Conservation (phyloP, 2,113 vertebrate genomes). For the Pogona vitticeps region DNA sequence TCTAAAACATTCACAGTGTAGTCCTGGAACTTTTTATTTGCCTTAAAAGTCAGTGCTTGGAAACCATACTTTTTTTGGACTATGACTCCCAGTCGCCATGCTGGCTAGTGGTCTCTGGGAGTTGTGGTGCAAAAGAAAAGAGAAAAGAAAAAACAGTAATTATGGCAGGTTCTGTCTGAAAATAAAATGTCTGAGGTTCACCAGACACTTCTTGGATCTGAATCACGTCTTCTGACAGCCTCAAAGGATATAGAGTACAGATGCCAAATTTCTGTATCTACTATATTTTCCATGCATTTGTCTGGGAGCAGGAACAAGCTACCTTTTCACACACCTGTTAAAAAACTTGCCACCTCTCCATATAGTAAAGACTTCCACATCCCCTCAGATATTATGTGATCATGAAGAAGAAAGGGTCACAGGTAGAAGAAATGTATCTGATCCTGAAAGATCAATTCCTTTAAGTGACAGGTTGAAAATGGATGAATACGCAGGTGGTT, state of each 20-base stretch:
- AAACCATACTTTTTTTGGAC: not conserved
- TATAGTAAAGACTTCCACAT: not conserved
- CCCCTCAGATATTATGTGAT: not conserved
- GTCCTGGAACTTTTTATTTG: not conserved
- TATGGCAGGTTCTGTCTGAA: too few species aligned
- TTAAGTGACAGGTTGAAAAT: not conserved
- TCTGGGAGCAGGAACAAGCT: not conserved
- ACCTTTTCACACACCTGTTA: not conserved
- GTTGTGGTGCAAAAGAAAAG: too few species aligned
- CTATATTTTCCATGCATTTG: not conserved
- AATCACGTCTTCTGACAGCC: not conserved
- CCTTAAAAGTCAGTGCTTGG: not conserved
- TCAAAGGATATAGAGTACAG: not conserved
- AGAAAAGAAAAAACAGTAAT: too few species aligned
- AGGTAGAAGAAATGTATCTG: too few species aligned
- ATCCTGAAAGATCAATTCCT: not conserved
- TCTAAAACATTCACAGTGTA: not conserved
- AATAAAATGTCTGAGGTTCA: too few species aligned
- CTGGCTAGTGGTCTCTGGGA: not conserved
- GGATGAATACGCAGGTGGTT: not conserved
- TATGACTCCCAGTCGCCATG: not conserved
- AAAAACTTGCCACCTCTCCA: not conserved
- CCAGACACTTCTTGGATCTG: not conserved
- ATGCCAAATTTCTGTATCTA: not conserved
- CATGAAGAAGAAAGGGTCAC: not conserved